phyloP scores from a whole-genome alignment of 2,797 vertebrate species.

The Gorsachius magnificus region DNA sequence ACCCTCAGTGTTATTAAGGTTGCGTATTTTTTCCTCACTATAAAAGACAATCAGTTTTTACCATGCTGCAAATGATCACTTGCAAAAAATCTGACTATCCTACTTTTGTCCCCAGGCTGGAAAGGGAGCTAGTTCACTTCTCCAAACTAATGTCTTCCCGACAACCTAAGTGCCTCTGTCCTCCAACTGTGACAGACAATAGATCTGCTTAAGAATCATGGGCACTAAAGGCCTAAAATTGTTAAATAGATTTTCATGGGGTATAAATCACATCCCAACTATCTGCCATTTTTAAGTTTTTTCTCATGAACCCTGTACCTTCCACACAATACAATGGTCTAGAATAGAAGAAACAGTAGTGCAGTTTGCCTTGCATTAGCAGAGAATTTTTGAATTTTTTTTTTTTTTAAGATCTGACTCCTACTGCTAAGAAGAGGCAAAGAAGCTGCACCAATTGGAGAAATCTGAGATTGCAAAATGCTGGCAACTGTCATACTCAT shows the following conservation, averaged over 20 bases:
- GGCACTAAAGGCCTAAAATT: neutral
- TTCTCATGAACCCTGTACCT: conserved; percentile 47
- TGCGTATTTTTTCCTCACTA: neutral
- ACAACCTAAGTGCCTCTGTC: neutral
- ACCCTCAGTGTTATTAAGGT: neutral
- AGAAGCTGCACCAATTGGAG: neutral
- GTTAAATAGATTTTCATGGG: conserved; percentile 53
- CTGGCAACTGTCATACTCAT: neutral
- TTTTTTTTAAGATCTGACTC: neutral
- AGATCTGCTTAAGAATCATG: neutral
- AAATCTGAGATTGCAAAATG: neutral
- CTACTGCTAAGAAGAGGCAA: neutral
- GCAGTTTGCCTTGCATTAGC: neutral
- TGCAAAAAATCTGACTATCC: neutral
- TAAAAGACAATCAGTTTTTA: neutral
- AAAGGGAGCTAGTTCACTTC: neutral
- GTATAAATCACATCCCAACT: conserved; percentile 56
- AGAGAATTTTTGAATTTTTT: neutral
- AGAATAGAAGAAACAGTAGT: neutral
- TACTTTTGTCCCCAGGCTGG: neutral
- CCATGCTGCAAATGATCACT: neutral
- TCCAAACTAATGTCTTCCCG: neutral
- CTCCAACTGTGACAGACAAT: neutral
- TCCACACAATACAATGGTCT: neutral
- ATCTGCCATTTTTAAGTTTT: conserved; percentile 3